phyloP scores from a whole-genome alignment of 2,797 vertebrate genomes.

The Florisuga fusca region DNA sequence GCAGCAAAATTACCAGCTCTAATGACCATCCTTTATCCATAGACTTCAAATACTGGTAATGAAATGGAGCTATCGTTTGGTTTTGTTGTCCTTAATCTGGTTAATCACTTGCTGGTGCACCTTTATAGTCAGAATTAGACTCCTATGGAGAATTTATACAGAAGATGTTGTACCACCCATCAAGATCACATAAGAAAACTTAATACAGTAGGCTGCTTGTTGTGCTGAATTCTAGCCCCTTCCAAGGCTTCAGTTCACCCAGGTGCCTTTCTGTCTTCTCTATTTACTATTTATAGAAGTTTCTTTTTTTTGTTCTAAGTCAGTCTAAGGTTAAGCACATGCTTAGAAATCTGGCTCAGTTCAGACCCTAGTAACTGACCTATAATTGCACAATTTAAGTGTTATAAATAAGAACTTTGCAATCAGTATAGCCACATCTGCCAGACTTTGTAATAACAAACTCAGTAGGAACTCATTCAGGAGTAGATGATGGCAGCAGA shows the following conservation, averaged over 20 bases:
- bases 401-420: background rate
- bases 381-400: background rate
- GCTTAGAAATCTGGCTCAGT: background rate
- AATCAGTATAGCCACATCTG: slow-evolving; percentile 6
- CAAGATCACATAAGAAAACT: background rate
- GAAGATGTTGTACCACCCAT: background rate
- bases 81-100: background rate
- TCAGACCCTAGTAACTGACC: background rate
- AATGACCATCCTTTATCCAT: rapidly evolving
- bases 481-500: background rate
- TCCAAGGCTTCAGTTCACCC: background rate
- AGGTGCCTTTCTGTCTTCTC: background rate
- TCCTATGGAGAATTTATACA: background rate
- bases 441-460: slow-evolving; percentile 26
- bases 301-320: background rate
- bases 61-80: background rate
- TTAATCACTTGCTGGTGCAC: background rate
- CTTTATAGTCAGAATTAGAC: background rate
- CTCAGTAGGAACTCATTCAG: slow-evolving; percentile 19
- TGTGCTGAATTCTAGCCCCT: background rate
- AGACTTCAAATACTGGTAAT: background rate
- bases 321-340: slow-evolving; percentile 10
- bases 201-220: background rate
- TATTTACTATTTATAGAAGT: background rate
- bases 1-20: background rate